Evolutionary conservation across 2,113 vertebrate species (phyloP).

Genomic region (Paraplagusia blochii): DNA sequence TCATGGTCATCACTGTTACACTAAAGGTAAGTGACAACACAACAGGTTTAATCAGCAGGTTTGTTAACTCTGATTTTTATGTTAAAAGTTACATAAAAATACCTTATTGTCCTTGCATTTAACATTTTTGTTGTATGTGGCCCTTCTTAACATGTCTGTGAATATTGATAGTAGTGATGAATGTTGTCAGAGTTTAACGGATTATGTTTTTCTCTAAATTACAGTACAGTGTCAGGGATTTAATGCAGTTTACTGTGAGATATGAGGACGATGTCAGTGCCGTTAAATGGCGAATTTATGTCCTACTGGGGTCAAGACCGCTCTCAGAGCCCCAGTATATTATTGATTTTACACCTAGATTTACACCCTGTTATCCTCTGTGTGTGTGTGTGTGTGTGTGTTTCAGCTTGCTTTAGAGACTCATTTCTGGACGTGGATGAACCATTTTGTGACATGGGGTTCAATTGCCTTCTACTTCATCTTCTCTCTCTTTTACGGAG

Average conservation of each 20-base stretch:
- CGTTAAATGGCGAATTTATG: constrained; percentile 19
- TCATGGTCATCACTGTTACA: constrained; percentile 97
- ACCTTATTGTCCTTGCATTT: no score
- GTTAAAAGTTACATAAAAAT: no score
- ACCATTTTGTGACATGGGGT: constrained; percentile 99
- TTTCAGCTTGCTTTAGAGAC: constrained; percentile 94
- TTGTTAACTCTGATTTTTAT: neutral
- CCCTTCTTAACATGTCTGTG: no score
- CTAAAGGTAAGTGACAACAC: constrained; percentile 82
- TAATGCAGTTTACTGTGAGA: constrained; percentile 21
- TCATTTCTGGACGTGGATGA: constrained; percentile 98
- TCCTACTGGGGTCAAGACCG: constrained; percentile 22
- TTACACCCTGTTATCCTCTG: neutral
- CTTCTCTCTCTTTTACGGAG: constrained; percentile 97
- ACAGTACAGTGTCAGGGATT: neutral
- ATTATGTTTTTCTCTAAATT: neutral
- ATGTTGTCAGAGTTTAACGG: no score
- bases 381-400: constrained; percentile 16
- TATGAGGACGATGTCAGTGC: constrained; percentile 38
- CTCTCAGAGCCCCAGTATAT: constrained; percentile 20
- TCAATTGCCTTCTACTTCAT: constrained; percentile 97
- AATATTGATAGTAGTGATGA: no score
- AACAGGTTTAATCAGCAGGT: neutral
- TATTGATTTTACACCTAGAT: constrained; percentile 17
- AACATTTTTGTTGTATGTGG: no score